phyloP scores from a whole-genome alignment of 1,140 invertebrate species.

The Drosophila hydei region DNA sequence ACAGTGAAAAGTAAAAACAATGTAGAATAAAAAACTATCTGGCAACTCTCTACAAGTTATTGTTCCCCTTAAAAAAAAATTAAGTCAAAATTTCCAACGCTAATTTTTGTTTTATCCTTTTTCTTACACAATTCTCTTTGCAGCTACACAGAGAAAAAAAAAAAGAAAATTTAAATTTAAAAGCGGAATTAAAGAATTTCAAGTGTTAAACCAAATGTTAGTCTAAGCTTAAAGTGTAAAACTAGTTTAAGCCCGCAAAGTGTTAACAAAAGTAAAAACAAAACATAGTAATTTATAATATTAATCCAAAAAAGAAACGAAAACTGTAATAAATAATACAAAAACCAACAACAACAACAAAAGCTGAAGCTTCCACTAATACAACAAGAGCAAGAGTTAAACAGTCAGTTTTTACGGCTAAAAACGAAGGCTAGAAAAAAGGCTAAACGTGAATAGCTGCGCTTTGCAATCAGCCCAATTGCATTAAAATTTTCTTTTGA shows the following conservation, averaged over 20 bases:
- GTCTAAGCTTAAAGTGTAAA: conserved; percentile 77
- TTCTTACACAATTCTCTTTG: conserved; percentile 53
- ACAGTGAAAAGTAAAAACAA: conserved; percentile 4
- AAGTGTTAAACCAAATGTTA: conserved; percentile 80
- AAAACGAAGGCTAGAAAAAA: conserved; percentile 17
- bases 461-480: conserved; percentile 32
- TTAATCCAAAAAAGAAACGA: conserved; percentile 13
- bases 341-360: conserved; percentile 30
- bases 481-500: conserved; percentile 51
- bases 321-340: conserved; percentile 4
- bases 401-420: conserved; percentile 9
- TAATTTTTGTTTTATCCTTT: conserved; percentile 46
- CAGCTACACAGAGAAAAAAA: conserved; percentile 63
- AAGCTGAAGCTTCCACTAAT: conserved; percentile 47
- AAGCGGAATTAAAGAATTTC: conserved; percentile 10
- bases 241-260: conserved; percentile 63
- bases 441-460: conserved; percentile 40
- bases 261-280: conserved; percentile 25
- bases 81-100: conserved; percentile 24
- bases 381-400: conserved; percentile 19
- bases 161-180: conserved; percentile 18
- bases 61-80: conserved; percentile 6
- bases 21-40: neutral
- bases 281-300: conserved; percentile 19
- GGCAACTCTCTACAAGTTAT: neutral